Conservation (phyloP, 2,113 vertebrate species). For the Phrynocephalus versicolor region DNA sequence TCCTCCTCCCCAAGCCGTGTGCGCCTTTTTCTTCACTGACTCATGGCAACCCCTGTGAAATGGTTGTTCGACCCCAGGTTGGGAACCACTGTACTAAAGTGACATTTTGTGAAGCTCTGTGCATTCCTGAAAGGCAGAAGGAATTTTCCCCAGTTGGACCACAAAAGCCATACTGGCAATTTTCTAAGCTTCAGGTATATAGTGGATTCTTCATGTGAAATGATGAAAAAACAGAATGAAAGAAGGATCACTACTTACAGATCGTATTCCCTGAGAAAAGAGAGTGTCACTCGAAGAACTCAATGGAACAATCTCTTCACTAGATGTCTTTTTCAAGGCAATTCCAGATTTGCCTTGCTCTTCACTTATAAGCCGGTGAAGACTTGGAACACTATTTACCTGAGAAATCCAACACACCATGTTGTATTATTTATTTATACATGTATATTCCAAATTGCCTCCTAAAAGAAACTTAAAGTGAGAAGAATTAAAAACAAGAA, state of each 20-base stretch:
- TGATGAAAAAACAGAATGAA: not conserved
- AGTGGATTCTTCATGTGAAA: not conserved
- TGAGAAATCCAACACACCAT: constrained; percentile 55
- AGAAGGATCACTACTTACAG: constrained; percentile 60
- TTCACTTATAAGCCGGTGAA: constrained; percentile 75
- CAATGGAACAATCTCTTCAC: constrained; percentile 37
- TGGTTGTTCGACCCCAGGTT: too few relatives aligned
- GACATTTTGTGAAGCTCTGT: constrained; percentile 8
- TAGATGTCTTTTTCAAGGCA: constrained; percentile 27
- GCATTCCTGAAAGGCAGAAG: not conserved
- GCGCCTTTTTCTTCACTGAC: too few relatives aligned
- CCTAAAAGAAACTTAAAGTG: not conserved
- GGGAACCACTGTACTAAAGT: not conserved
- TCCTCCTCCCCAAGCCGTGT: too few relatives aligned
- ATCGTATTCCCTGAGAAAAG: constrained; percentile 66
- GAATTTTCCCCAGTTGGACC: not conserved
- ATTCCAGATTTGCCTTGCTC: constrained; percentile 52
- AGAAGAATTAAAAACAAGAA: not conserved
- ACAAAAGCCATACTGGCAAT: not conserved
- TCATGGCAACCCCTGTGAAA: too few relatives aligned
- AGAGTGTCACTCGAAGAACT: constrained; percentile 33
- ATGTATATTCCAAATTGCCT: not conserved
- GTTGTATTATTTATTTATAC: not conserved
- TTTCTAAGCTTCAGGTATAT: not conserved
- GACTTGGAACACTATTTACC: constrained; percentile 75